Conservation (phyloP, 1,140 invertebrate species). For the Oppia nitens region DNA sequence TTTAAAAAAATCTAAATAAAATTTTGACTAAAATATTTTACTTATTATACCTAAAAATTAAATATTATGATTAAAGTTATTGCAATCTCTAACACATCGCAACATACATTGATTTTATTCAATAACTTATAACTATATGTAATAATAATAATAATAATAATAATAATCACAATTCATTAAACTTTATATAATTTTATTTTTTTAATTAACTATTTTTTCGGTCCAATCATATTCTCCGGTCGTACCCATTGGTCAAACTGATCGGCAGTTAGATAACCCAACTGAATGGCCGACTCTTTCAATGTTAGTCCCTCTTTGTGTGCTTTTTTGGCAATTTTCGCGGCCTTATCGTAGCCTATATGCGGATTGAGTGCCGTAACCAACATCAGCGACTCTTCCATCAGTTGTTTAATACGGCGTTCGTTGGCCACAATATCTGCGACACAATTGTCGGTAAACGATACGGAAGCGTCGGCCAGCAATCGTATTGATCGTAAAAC, state of each 20-base stretch:
- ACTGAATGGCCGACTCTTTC: constrained; percentile 74
- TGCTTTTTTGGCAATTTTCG: constrained; percentile 87
- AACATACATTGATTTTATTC: too few species aligned
- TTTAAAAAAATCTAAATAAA: too few species aligned
- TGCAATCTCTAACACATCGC: too few species aligned
- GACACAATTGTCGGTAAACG: constrained; percentile 88
- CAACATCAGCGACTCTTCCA: constrained; percentile 92
- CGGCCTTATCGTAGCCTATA: constrained; percentile 96
- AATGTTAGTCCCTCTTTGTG: constrained; percentile 81
- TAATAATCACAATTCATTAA: too few species aligned
- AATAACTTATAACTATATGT: too few species aligned
- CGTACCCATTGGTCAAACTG: constrained; percentile 86
- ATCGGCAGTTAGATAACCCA: constrained; percentile 64
- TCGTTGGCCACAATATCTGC: constrained; percentile 71
- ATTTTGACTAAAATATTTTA: too few species aligned
- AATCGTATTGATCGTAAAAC: constrained; percentile 76
- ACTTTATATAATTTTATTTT: too few species aligned
- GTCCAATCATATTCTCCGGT: constrained; percentile 91
- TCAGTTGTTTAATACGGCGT: constrained; percentile 57
- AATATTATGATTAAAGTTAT: too few species aligned
- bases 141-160: too few species aligned
- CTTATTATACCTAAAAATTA: too few species aligned
- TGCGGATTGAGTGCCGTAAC: constrained; percentile 96
- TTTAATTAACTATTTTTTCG: constrained; percentile 41
- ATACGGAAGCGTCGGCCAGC: constrained; percentile 61